These are phyloP conservation scores for Apostichopus japonicus DNA, from an alignment of 35 echinoderm and acorn worm genomes.

Conservation along the genomic window DNA sequence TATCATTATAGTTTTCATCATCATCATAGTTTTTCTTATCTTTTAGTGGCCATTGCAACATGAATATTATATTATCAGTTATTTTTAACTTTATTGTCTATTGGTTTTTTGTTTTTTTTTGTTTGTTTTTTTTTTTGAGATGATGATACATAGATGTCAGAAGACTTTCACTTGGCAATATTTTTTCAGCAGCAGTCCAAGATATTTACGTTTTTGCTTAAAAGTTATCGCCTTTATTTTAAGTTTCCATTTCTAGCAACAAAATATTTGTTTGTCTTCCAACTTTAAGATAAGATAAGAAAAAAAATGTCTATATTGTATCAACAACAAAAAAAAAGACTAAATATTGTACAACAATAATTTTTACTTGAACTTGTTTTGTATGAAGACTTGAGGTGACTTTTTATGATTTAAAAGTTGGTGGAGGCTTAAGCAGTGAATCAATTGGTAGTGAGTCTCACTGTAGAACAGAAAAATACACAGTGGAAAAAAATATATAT, in stretches of 20 bases:
- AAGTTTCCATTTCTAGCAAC: conserved; percentile 3
- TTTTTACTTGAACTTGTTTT: conserved; percentile 31
- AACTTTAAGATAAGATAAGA: neutral
- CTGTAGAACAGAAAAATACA: conserved; percentile 35
- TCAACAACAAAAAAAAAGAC: conserved; percentile 4
- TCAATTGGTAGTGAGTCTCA: conserved; percentile 18
- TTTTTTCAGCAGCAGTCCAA: conserved; percentile 15
- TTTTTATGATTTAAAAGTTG: conserved; percentile 23
- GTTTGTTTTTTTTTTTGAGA: neutral
- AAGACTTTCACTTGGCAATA: conserved; percentile 15
- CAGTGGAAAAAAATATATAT: neutral
- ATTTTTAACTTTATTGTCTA: neutral
- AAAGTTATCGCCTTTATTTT: conserved; percentile 12
- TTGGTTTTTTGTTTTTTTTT: neutral
- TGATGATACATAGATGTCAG: neutral
- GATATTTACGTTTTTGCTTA: conserved; percentile 4
- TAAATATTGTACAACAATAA: conserved; percentile 28
- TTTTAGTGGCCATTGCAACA: neutral
- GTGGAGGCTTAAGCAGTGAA: conserved; percentile 27
- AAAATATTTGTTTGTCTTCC: conserved; percentile 43
- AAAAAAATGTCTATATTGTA: conserved; percentile 39
- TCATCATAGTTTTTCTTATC: neutral
- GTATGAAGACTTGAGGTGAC: conserved; percentile 39
- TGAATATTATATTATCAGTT: neutral
- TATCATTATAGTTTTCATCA: neutral